Conservation (phyloP, 1,140 invertebrate species). For the Laodelphax striatellus region DNA sequence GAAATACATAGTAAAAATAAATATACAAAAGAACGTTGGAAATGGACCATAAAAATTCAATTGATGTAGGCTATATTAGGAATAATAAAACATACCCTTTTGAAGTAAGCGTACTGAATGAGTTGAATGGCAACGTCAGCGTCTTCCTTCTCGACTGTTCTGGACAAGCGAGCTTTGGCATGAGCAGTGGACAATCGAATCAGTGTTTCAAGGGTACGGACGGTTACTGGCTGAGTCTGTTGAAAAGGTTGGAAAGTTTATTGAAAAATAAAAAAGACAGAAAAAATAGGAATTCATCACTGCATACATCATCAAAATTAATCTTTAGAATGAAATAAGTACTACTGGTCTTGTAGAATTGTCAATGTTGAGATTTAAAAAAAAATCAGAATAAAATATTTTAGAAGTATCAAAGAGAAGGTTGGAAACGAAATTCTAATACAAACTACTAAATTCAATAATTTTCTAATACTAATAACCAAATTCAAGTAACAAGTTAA, state of each 20-base stretch:
- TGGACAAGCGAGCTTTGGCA: conserved; percentile 86
- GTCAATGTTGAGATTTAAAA: not conserved
- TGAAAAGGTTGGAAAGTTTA: conserved; percentile 25
- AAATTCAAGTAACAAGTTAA: too few relatives aligned
- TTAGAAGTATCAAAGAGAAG: too few relatives aligned
- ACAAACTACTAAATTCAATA: too few relatives aligned
- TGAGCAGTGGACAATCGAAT: conserved; percentile 97
- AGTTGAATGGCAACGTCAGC: conserved; percentile 88
- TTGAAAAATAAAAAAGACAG: not conserved
- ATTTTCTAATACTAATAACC: too few relatives aligned
- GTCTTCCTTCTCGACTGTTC: conserved; percentile 69
- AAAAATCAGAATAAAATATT: too few relatives aligned
- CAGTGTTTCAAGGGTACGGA: conserved; percentile 92
- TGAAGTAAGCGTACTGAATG: conserved; percentile 96
- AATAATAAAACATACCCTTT: conserved; percentile 51
- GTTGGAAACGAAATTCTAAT: too few relatives aligned
- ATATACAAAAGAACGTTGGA: too few relatives aligned
- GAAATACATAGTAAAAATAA: too few relatives aligned
- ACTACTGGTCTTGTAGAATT: not conserved
- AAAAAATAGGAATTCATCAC: not conserved
- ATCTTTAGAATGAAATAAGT: too few relatives aligned
- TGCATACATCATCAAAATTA: not conserved
- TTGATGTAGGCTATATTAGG: not conserved
- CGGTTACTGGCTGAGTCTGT: conserved; percentile 94
- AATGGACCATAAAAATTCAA: too few relatives aligned